Evolutionary conservation across 2,797 vertebrate species (phyloP), one percentile per base, ranked within the genome.

Genomic region (Gallinago stenura): DNA sequence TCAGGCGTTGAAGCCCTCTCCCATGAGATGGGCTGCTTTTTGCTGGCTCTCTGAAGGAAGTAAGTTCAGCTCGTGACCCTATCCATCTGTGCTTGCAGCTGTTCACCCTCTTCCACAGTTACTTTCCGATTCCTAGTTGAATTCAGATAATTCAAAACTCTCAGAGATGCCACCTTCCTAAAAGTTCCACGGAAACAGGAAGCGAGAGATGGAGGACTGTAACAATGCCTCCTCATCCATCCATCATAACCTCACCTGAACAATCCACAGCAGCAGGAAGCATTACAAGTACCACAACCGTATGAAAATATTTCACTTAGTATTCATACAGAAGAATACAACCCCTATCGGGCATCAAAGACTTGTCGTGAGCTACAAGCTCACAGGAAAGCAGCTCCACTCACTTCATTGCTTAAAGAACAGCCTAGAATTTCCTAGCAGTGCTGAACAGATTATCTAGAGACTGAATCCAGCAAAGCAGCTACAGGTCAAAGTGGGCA

Each of bases 191-290:
- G 13, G 77, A 64, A 64, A 60, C 25, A 54, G 26, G 24, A 88
- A 86, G 26, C 0, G 0, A 84, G 48, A 19, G 2, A 4, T 39
- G 24, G 6, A 56, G 13, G 19, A 68, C 18, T 4, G 0, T 15
- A 78, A 31, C 48, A 68, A 17, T 9, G 11, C 39, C 39, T 75
- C 41, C 25, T 41, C 0, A 4, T 24, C 56, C n/a, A 33, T 35
- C 35, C 50, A 64, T 41, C 3, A 0, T 37, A 72, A 37, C 41
- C 16, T 64, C 62, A 69, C 15, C 50, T 37, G 31, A 50, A 43
- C 41, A 91, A 84, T 21, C 41, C 58, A 65, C 28, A 33, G 2
- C 33, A 26, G 53, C 25, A 87, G 25, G 46, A 68, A 81, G 21
- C 35, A 26, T 20, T 39, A 15, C 3, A 45, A 64, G 15, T 62